Base-by-base conservation (phyloP, 2,888 invertebrate species). In the Steinernema scapterisci region DNA sequence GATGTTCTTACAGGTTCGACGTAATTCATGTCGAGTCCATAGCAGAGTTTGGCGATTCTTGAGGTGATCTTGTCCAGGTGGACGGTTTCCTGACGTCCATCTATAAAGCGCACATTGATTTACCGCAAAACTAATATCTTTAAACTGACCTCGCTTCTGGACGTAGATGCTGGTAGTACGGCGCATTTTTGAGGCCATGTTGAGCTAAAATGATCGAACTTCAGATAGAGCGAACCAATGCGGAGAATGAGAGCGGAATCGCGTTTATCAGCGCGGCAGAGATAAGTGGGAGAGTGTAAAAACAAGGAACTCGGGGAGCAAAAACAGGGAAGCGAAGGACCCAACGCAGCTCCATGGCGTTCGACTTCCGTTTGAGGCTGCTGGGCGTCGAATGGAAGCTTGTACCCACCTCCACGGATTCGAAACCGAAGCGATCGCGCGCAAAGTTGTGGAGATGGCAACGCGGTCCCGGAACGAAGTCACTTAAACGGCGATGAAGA, bases 31-130 rank as follows among this genome's bases (percentile, higher is more conserved):
- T 97, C 94, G 72, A 99, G 90, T 25, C 95, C 95, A 90, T 97
- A 96, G 88, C 97, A 96, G 75, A 97, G 91, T 88, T 97, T 97
- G 85, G 93, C 92, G 71, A 99, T 94, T 85, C 97, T 91, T 0
- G 95, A 95, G 0, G 97, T 97, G 77, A 99, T 99, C 91, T 99
- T 99, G 89, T 99, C 97, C 88, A 97, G 93, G 89, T 95, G 94
- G 0, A 97, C 93, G 82, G 92, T 92, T 88, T 99, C 97, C 87
- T 92, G 92, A 73, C 94, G 91, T 0, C 96, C 95, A 91, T 93
- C 80, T 38, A 72, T 13, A 48, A 54, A 72, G 16, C 46, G 48
- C 73, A 1, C 27, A 19, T 21, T 38, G 25, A 23, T n/a, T 23
- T 19, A n/a, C 13, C 19, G 51, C 21, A 71, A 21, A 46, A 13